Percentiles rank a stretch among this genome's conserved stretches.
Conservation (phyloP, 2,888 invertebrate species). For the Cephonodes hylas region DNA sequence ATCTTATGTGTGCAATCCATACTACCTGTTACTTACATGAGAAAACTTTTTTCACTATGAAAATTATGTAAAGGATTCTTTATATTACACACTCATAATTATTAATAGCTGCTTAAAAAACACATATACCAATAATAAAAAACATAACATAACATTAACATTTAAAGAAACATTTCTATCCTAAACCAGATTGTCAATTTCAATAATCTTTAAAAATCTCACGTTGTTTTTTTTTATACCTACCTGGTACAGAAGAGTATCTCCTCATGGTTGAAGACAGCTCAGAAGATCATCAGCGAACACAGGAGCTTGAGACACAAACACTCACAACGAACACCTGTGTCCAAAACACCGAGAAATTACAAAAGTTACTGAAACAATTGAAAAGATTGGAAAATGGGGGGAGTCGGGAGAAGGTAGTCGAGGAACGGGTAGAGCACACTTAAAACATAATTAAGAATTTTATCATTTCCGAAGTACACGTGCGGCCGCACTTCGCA, state of each 20-base stretch:
- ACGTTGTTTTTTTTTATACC: too few species aligned
- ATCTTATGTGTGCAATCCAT: too few species aligned
- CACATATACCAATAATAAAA: too few species aligned
- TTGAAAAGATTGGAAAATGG: constrained; percentile 24
- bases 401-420: constrained; percentile 18
- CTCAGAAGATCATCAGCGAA: constrained; percentile 62
- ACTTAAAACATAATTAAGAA: constrained; percentile 39
- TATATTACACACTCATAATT: too few species aligned
- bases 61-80: too few species aligned
- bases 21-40: too few species aligned
- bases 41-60: too few species aligned
- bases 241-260: constrained; percentile 70
- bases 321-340: constrained; percentile 66
- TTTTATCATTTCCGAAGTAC: constrained; percentile 38
- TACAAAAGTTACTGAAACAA: constrained; percentile 34
- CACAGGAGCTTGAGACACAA: constrained; percentile 53
- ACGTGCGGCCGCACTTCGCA: constrained; percentile 60
- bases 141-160: too few species aligned
- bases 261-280: constrained; percentile 55
- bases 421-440: constrained; percentile 24
- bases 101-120: too few species aligned
- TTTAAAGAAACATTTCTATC: too few species aligned
- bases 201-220: too few species aligned
- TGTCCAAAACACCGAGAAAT: constrained; percentile 44
- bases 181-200: too few species aligned